Percentiles rank a stretch among this genome's conserved stretches.
These are phyloP conservation scores for Arctia plantaginis DNA, from an alignment of 2,888 invertebrate species.

Conservation along the genomic window DNA sequence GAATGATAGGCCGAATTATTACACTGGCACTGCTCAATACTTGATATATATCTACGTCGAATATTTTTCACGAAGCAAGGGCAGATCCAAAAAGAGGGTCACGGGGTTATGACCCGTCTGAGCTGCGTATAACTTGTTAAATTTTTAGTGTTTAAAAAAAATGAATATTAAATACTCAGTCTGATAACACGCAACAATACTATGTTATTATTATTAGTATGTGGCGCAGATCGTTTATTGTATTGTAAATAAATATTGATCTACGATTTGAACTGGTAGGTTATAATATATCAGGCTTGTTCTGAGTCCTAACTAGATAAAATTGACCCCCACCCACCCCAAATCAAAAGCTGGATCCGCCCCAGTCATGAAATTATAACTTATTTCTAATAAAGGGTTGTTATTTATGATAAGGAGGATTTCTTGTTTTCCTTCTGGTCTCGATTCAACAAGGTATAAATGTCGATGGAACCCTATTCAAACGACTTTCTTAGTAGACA, in stretches of 20 bases:
- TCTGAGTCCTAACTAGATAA: not conserved
- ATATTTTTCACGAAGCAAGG: not conserved
- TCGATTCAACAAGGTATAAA: not conserved
- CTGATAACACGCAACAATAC: too few species aligned
- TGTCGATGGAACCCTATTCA: not conserved
- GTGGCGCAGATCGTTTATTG: not conserved
- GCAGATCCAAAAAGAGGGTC: not conserved
- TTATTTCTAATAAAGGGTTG: too few species aligned
- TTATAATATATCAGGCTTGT: not conserved
- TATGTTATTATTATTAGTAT: too few species aligned
- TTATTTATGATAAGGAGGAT: not conserved
- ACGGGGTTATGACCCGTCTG: not conserved
- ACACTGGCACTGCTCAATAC: not conserved
- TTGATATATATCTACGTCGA: not conserved
- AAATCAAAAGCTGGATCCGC: not conserved
- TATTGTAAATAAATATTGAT: too few species aligned
- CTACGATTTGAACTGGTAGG: not conserved
- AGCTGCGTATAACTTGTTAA: not conserved
- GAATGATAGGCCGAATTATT: not conserved
- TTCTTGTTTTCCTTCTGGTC: not conserved
- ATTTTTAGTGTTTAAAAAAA: too few species aligned
- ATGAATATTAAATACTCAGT: too few species aligned
- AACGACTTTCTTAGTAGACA: not conserved
- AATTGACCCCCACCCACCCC: not conserved
- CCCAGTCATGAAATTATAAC: too few species aligned